These are phyloP conservation scores for Trachelus iudaicus DNA, from an alignment of 2,888 invertebrate genomes.

Conservation along the genomic window DNA sequence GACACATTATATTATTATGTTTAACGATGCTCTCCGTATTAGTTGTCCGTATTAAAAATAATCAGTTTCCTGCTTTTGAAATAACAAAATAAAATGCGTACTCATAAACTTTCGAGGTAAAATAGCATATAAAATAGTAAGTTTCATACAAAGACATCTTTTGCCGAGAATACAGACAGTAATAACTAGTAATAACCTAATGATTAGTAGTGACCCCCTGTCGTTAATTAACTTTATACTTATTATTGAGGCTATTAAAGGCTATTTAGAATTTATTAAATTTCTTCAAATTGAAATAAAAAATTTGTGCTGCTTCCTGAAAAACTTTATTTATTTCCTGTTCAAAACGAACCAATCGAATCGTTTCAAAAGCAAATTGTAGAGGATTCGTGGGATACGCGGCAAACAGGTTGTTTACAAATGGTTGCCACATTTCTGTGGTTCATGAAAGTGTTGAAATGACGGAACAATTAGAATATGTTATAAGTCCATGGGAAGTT, in stretches of 20 bases:
- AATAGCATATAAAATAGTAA: too few relatives aligned
- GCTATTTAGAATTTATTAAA: background rate
- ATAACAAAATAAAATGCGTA: background rate
- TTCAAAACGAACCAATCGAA: background rate
- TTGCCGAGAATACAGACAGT: too few relatives aligned
- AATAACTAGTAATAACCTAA: background rate
- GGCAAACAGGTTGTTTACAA: slow-evolving; percentile 46
- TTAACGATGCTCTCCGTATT: background rate
- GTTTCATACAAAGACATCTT: background rate
- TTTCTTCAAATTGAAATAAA: background rate
- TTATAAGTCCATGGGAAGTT: slow-evolving; percentile 76
- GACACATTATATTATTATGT: background rate
- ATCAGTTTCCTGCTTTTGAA: background rate
- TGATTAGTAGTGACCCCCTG: background rate
- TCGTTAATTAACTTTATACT: background rate
- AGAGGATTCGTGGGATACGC: background rate
- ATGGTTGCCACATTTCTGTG: slow-evolving; percentile 40
- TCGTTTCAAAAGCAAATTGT: background rate
- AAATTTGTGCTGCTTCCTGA: background rate
- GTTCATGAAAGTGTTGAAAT: slow-evolving; percentile 27
- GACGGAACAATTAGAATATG: slow-evolving; percentile 52
- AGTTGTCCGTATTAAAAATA: too few relatives aligned
- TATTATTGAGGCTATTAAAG: background rate
- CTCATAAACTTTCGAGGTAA: background rate
- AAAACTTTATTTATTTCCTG: background rate